Evolutionary conservation across 2,797 vertebrate species (phyloP).

Genomic region (Scleropages formosus): DNA sequence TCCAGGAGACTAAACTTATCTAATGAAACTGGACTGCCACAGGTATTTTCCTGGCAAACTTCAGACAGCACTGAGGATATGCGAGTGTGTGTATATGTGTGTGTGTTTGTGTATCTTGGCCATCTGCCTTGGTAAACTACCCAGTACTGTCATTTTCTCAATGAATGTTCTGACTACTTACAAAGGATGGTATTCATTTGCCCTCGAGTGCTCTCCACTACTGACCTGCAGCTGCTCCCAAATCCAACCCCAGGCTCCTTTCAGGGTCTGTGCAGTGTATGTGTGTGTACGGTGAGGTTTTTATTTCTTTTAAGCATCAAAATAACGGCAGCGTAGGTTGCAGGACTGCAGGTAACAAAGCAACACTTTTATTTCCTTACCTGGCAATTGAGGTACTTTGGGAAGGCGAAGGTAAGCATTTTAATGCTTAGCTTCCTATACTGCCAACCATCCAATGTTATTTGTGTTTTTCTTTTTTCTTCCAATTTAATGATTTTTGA

Average conservation of each 20-base stretch:
- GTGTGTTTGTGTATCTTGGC: conserved; percentile 60
- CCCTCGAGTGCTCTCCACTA: conserved; percentile 49
- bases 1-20: conserved; percentile 49
- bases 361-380: conserved; percentile 34
- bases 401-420: no score
- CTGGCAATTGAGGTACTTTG: neutral
- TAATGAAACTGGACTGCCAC: conserved; percentile 46
- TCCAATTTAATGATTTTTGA: no score
- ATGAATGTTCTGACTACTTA: conserved; percentile 61
- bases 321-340: conserved; percentile 52
- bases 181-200: conserved; percentile 73
- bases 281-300: conserved; percentile 53
- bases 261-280: conserved; percentile 50
- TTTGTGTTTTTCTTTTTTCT: no score
- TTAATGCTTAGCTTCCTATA: no score
- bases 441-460: no score
- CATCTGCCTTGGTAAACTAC: conserved; percentile 63
- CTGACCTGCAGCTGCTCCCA: conserved; percentile 63
- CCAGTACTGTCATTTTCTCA: conserved; percentile 66
- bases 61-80: conserved; percentile 30
- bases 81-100: conserved; percentile 36
- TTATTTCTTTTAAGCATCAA: conserved; percentile 63
- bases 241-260: conserved; percentile 52
- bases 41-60: conserved; percentile 42
- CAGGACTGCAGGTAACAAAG: conserved; percentile 31